A percentile compares a stretch with the other conserved stretches of the same genome.
Evolutionary conservation across 2,888 invertebrate species (phyloP).

Genomic region (Anthophora plumipes): DNA sequence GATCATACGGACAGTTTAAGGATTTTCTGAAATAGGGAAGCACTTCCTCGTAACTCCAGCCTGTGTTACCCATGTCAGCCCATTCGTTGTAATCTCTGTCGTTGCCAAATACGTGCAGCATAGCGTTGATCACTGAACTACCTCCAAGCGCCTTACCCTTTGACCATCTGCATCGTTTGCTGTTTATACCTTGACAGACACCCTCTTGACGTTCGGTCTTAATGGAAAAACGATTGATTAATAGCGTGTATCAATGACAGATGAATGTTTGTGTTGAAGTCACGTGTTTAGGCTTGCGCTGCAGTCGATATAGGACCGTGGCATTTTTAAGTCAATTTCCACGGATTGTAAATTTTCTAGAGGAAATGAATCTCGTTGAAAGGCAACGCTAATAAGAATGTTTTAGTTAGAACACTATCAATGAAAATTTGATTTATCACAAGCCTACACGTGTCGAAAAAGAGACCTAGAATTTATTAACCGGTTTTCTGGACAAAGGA

Average conservation of each 20-base stretch:
- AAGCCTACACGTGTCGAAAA: too few species aligned
- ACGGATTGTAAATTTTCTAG: too few species aligned
- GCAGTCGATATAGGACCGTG: too few species aligned
- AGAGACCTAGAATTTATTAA: too few species aligned
- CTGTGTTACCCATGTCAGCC: constrained; percentile 87
- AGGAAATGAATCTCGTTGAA: too few species aligned
- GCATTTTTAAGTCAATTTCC: too few species aligned
- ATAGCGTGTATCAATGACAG: background rate
- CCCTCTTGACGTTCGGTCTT: constrained; percentile 84
- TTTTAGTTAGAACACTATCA: too few species aligned
- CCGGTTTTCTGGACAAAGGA: too few species aligned
- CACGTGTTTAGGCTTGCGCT: too few species aligned
- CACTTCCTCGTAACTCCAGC: constrained; percentile 87
- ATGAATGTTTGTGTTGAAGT: too few species aligned
- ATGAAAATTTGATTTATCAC: too few species aligned
- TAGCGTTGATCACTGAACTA: constrained; percentile 87
- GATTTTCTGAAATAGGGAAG: constrained; percentile 81
- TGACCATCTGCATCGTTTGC: constrained; percentile 85
- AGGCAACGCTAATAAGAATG: too few species aligned
- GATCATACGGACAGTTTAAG: constrained; percentile 71
- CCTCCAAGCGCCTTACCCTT: constrained; percentile 89
- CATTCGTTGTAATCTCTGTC: constrained; percentile 88
- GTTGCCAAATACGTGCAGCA: constrained; percentile 89
- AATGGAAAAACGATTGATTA: background rate
- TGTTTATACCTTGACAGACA: constrained; percentile 81